Evolutionary conservation across 2,113 vertebrate genomes (phyloP).

Genomic region (Ptyas mucosa): DNA sequence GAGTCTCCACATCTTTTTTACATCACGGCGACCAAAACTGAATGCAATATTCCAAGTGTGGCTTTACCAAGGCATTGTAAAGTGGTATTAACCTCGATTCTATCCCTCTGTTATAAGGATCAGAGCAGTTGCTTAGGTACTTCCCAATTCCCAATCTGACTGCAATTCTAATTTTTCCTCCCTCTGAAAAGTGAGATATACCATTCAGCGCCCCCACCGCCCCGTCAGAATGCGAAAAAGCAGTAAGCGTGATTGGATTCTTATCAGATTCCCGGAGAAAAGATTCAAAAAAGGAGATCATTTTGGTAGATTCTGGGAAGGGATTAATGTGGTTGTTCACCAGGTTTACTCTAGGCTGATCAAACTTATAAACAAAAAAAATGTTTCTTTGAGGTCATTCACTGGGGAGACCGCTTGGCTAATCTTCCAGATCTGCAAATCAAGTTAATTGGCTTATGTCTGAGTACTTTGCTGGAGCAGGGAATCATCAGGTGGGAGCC

Average conservation of each 20-base stretch:
- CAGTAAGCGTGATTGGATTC: neutral
- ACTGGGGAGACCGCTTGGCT: constrained; percentile 39
- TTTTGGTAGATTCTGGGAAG: neutral
- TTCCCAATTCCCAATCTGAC: neutral
- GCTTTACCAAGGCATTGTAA: too few relatives aligned
- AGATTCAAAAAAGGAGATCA: neutral
- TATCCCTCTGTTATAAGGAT: neutral
- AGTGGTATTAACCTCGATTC: too few relatives aligned
- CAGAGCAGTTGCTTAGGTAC: neutral
- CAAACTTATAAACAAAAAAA: neutral
- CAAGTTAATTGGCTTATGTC: constrained; percentile 58
- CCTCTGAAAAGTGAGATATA: neutral
- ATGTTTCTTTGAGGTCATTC: constrained; percentile 38
- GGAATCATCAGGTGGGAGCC: constrained; percentile 50
- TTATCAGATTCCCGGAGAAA: fast-evolving
- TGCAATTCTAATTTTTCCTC: neutral
- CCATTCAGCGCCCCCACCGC: neutral
- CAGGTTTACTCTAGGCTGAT: neutral
- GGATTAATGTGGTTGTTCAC: neutral
- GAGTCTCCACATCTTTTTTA: too few relatives aligned
- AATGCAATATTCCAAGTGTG: too few relatives aligned
- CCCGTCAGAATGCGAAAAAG: neutral
- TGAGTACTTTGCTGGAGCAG: constrained; percentile 47
- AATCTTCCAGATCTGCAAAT: constrained; percentile 56
- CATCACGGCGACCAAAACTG: too few relatives aligned